Evolutionary conservation across 2,888 invertebrate genomes (phyloP), one percentile per base, ranked within the genome.

Genomic region (Sisyra nigra): DNA sequence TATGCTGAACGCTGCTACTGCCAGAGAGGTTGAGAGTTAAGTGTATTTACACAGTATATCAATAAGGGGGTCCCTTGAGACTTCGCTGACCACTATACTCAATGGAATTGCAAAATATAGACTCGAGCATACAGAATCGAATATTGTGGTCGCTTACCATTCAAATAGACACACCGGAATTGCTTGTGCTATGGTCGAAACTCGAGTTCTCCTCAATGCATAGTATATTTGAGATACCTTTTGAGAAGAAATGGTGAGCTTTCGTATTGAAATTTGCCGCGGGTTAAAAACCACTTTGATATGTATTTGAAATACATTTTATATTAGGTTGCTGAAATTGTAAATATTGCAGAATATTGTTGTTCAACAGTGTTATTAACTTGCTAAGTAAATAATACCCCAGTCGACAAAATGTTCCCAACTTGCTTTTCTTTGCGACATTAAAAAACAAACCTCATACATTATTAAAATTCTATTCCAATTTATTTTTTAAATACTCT

Each of bases 41-140:
- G 50, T 52, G 51, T 63, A 59, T 63, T 63, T 62, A 61, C 60
- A 58, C 62, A 62, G 62, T 63, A 63, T 63, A 63, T 59, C 60
- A 63, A 63, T 62, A 61, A 61, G 61, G 59, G 58, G 37, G 54
- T 55, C 52, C 50, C 44, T 50, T 53, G 54, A 54, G 56, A 52
- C 54, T 52, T 55, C 55, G 57, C 3, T 60, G 60, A 60, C 60
- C 61, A 57, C 53, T 48, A 51, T 49, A 53, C 59, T 58, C 60
- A 45, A 48, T 52, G 56, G 59, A 60, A 60, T 60, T 59, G 59
- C 59, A 55, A 58, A 61, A 58, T 58, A 56, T 57, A 58, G 56
- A 55, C 54, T 52, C 52, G 24, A 24, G 24, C 24, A 24, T 24
- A 24, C 24, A 24, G 24, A 24, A 24, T 24, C 24, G 24, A 24